Conservation (phyloP, 2,888 invertebrate species). For the Caenorhabditis sinica region DNA sequence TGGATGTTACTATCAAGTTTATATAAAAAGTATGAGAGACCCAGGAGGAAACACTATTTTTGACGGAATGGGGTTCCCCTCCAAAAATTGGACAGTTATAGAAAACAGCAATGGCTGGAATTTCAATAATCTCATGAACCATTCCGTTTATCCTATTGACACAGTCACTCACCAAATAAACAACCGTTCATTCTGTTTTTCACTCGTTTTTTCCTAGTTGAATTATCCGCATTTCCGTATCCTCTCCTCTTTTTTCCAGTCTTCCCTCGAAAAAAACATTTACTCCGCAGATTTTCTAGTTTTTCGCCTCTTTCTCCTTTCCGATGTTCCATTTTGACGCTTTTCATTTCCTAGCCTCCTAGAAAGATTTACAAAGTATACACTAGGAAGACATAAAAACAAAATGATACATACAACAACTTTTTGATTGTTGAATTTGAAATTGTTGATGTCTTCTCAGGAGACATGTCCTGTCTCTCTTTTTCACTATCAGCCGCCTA, state of each 20-base stretch:
- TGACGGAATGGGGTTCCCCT: no score
- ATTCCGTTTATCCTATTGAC: conserved; percentile 8
- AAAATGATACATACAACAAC: neutral
- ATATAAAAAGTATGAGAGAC: no score
- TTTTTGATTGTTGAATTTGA: neutral
- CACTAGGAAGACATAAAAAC: conserved; percentile 15
- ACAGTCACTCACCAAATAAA: conserved; percentile 1
- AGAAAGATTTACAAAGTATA: neutral
- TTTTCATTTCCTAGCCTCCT: neutral
- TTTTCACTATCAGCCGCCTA: conserved; percentile 8
- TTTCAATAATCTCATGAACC: neutral
- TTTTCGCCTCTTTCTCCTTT: conserved; percentile 38
- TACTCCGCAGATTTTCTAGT: conserved; percentile 20
- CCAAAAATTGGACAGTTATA: neutral
- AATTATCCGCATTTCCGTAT: conserved; percentile 48
- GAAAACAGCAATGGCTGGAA: neutral
- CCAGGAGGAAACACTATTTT: no score
- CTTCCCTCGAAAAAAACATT: conserved; percentile 18
- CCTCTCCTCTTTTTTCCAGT: neutral
- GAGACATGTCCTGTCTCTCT: neutral
- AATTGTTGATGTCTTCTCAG: neutral
- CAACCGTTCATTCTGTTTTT: conserved; percentile 15
- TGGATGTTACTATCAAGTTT: no score
- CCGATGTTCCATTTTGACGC: conserved; percentile 10
- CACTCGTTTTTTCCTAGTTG: conserved; percentile 23